Percentiles rank a stretch among this genome's conserved stretches.
Conservation (phyloP, 2,113 vertebrate genomes). For the Gnathonemus longibarbis region DNA sequence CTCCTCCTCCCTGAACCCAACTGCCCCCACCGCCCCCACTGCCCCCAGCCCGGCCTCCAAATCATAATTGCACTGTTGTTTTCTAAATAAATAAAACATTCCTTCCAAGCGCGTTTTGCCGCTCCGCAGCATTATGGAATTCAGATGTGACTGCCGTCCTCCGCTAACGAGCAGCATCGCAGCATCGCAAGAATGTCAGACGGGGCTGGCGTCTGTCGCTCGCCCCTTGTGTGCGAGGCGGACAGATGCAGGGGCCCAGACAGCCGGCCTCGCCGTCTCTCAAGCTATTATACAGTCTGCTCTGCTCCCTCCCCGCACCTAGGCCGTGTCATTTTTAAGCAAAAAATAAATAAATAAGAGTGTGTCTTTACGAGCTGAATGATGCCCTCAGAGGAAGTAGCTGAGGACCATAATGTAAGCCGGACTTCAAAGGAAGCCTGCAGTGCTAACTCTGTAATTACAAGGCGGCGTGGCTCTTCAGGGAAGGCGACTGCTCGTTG, state of each 20-base stretch:
- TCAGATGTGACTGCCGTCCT: constrained; percentile 25
- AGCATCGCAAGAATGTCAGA: background rate
- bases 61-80: constrained; percentile 28
- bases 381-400: constrained; percentile 4
- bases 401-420: background rate
- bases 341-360: background rate
- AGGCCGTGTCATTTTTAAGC: background rate
- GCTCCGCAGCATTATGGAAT: constrained; percentile 19
- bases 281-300: background rate
- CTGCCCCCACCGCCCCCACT: background rate
- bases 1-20: background rate
- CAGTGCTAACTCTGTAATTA: background rate
- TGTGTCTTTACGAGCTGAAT: background rate
- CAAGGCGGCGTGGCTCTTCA: background rate
- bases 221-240: background rate
- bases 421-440: background rate
- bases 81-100: constrained; percentile 32
- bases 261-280: background rate
- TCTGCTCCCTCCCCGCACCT: background rate
- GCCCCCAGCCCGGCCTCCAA: constrained; percentile 5
- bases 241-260: background rate
- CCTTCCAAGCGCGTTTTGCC: constrained; percentile 24
- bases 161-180: background rate
- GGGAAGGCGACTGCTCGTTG: background rate
- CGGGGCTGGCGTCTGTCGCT: background rate